Conservation (phyloP, 2,797 vertebrate genomes). For the Amblyopsis hoosieri region DNA sequence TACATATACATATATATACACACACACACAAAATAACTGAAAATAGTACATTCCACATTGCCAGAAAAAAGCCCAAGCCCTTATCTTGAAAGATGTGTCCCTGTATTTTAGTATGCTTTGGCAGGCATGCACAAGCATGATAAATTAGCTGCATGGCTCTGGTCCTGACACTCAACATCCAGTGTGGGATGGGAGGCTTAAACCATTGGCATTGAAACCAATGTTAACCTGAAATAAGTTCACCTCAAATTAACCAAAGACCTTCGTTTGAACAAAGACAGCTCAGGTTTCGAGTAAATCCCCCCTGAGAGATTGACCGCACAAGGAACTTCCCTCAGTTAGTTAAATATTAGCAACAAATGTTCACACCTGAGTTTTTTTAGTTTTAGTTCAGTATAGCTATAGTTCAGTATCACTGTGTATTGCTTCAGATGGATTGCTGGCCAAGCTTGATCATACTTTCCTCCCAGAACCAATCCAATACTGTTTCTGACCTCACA, state of each 20-base stretch:
- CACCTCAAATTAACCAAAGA: slow-evolving; percentile 5
- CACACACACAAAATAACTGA: too few relatives aligned
- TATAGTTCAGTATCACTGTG: background rate
- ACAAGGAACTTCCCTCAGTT: slow-evolving; percentile 18
- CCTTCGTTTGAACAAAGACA: slow-evolving; percentile 23
- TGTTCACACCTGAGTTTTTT: slow-evolving; percentile 12
- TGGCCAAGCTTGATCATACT: slow-evolving; percentile 56
- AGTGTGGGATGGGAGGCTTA: too few relatives aligned
- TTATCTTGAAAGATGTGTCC: slow-evolving; percentile 27
- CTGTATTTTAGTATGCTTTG: slow-evolving; percentile 32
- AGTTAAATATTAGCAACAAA: slow-evolving; percentile 34
- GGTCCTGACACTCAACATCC: slow-evolving; percentile 16
- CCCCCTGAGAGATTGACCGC: slow-evolving; percentile 11
- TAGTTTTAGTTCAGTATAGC: slow-evolving; percentile 3
- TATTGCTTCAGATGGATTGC: background rate
- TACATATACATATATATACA: too few relatives aligned
- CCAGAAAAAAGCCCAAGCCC: slow-evolving; percentile 36
- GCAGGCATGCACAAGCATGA: slow-evolving; percentile 20
- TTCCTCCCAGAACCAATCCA: slow-evolving; percentile 59
- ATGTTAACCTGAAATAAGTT: background rate
- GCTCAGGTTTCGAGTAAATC: slow-evolving; percentile 35
- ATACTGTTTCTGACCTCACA: slow-evolving; percentile 52
- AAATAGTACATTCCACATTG: slow-evolving; percentile 57
- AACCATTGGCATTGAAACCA: too few relatives aligned
- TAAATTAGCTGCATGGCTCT: slow-evolving; percentile 33